phyloP scores from a whole-genome alignment of 2,113 vertebrate species.

The Pyxicephalus adspersus region DNA sequence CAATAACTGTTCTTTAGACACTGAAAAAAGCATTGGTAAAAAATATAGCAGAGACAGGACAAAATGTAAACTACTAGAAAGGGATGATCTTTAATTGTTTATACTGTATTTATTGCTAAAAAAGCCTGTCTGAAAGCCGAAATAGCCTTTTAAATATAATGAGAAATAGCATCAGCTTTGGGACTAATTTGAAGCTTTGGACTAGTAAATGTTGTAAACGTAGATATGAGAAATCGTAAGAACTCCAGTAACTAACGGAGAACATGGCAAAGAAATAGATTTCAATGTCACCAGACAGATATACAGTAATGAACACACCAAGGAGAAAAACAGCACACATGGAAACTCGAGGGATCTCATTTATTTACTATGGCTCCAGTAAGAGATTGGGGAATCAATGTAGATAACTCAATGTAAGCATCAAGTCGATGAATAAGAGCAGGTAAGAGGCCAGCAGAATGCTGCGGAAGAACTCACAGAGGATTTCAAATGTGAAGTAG shows the following conservation, averaged over 20 bases:
- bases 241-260: background rate
- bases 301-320: slow-evolving; percentile 1
- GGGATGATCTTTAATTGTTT: too few species aligned
- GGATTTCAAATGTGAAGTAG: background rate
- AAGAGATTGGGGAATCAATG: slow-evolving; percentile 20
- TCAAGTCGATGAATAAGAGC: background rate
- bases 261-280: background rate
- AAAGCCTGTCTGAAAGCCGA: too few species aligned
- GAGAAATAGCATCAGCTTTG: background rate
- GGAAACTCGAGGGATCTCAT: slow-evolving; percentile 44
- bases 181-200: slow-evolving; percentile 2
- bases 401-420: slow-evolving; percentile 14
- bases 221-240: background rate
- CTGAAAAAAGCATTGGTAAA: too few species aligned
- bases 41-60: too few species aligned
- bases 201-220: background rate
- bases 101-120: too few species aligned
- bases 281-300: slow-evolving; percentile 9
- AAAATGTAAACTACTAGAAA: too few species aligned
- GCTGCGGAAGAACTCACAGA: background rate
- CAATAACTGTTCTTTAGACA: too few species aligned
- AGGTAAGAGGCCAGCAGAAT: background rate
- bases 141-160: too few species aligned
- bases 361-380: slow-evolving; percentile 26
- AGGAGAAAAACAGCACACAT: background rate